Base-by-base conservation (phyloP, 1,140 invertebrate species). In the Drusus annulatus region DNA sequence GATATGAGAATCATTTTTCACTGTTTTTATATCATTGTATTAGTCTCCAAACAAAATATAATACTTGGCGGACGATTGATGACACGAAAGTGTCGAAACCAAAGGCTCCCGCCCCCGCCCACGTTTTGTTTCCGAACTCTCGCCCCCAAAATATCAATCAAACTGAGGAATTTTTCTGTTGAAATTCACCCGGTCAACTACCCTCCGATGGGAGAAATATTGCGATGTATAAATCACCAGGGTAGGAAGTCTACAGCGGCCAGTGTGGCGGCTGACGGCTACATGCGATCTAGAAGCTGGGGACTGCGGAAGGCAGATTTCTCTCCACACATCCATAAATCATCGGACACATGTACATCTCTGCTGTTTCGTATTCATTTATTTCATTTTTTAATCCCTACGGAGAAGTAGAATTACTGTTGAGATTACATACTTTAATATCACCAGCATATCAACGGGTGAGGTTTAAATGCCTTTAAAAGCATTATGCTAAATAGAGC, bases 51-150 rank as follows among this genome's bases (percentile, higher is more conserved):
- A 78, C 76, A 78, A 78, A 78, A 78, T 54, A 78, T 60, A 45
- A 45, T 45, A 45, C 51, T 56, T 15, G 45, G 75, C 56, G 19
- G n/a, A 78, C 76, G 76, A 78, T 78, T 78, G 76, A 78, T 78
- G 76, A 78, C 63, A 78, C 50, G 28, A 62, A 69, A 68, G 62
- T 78, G 76, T 78, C 76, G 76, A 78, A 78, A 78, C 45, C 76
- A 78, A 69, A 69, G 62, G 36, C 51, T 77, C 23, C 28, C 28
- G 19, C 54, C 50, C 36, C 62, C 76, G 63, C 63, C 76, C 63
- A 69, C 63, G 23, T 25, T 23, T 52, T 74, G 69, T 74, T 74
- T 52, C 50, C 69, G 23, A 74, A 74, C 50, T 74, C 50, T 74
- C 69, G n/a, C 69, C 69, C 69, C 52, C 69, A 3, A 74, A 74